These are phyloP conservation scores for Ancistrus triradiatus DNA, from an alignment of 2,113 vertebrate genomes.

Conservation along the genomic window DNA sequence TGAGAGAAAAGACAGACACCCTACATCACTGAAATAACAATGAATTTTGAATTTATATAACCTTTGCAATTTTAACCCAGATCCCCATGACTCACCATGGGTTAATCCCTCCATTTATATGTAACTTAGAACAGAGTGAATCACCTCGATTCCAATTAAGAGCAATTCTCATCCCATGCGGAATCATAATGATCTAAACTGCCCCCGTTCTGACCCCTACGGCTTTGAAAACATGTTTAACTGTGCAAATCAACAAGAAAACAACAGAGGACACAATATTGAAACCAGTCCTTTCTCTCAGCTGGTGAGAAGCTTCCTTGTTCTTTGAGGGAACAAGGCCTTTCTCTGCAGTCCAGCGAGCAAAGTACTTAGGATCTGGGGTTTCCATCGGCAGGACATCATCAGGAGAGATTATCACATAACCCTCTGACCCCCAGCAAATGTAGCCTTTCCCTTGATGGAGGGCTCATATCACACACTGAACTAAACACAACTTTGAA, in stretches of 20 bases:
- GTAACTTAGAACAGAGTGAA: not conserved
- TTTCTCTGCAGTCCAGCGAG: conserved; percentile 32
- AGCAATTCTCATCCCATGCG: not conserved
- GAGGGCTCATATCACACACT: conserved; percentile 53
- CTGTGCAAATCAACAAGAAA: conserved; percentile 18
- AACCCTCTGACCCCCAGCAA: conserved; percentile 61
- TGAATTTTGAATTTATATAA: no score
- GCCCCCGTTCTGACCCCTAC: not conserved
- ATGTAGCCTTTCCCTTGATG: conserved; percentile 70
- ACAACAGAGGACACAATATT: conserved; percentile 1
- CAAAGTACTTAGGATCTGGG: conserved; percentile 12
- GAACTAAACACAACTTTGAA: conserved; percentile 42
- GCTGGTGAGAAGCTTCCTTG: not conserved
- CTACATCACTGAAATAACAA: not conserved
- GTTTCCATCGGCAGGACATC: conserved; percentile 66
- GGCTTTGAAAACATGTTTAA: not conserved
- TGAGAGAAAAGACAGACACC: not conserved
- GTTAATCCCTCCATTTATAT: not conserved
- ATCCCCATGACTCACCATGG: not conserved
- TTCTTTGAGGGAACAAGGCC: conserved; percentile 17
- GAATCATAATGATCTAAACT: conserved; percentile 3
- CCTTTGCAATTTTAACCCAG: no score
- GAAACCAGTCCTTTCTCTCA: not conserved
- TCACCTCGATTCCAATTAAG: conserved; percentile 3
- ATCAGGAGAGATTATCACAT: conserved; percentile 67